These are phyloP conservation scores for Stenolophus ochropezus DNA, from an alignment of 2,888 invertebrate genomes.

Conservation along the genomic window DNA sequence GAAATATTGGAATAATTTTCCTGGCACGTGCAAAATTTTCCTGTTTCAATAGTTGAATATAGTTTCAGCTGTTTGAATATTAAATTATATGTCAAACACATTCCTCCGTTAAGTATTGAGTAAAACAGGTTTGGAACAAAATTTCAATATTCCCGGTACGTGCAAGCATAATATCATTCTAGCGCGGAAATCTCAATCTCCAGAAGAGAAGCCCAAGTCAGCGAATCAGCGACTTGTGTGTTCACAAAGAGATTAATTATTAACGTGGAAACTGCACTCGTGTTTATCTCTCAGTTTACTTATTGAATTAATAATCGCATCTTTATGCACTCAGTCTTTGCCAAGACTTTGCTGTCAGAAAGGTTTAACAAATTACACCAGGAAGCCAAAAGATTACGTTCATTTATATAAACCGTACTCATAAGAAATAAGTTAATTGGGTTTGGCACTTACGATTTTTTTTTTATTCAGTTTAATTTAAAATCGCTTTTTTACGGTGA, in stretches of 20 bases:
- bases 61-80: not conserved
- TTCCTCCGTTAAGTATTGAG: no score
- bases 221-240: not conserved
- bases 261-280: not conserved
- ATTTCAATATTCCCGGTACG: not conserved
- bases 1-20: no score
- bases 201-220: not conserved
- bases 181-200: not conserved
- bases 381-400: no score
- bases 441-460: no score
- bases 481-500: no score
- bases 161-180: not conserved
- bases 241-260: constrained; percentile 23
- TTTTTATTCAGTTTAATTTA: no score
- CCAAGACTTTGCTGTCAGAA: not conserved
- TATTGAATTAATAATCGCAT: constrained; percentile 19
- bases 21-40: no score
- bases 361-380: no score
- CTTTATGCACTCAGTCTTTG: not conserved
- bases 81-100: constrained; percentile 4
- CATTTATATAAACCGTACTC: no score
- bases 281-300: constrained; percentile 15
- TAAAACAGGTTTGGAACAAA: not conserved
- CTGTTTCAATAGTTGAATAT: no score
- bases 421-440: no score